A percentile compares a stretch with the other conserved stretches of the same genome.
Evolutionary conservation across 2,797 vertebrate genomes (phyloP).

Genomic region (Labroides dimidiatus): DNA sequence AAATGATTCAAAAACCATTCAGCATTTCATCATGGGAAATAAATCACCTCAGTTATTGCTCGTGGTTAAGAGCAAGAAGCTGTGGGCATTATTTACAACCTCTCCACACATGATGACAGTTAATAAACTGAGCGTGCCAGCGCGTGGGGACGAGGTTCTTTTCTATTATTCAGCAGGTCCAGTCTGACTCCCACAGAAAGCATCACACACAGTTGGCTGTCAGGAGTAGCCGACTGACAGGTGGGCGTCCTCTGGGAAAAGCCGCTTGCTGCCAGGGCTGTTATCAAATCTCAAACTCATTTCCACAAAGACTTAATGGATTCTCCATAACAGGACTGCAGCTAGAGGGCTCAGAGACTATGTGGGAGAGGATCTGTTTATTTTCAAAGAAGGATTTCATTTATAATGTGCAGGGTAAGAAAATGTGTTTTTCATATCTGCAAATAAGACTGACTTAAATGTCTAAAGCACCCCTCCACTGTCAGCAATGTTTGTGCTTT

Average conservation of each 20-base stretch:
- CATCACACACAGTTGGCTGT: constrained; percentile 30
- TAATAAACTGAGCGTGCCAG: constrained; percentile 58
- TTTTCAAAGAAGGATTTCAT: neutral
- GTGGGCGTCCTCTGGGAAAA: constrained; percentile 50
- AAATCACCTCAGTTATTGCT: constrained; percentile 61
- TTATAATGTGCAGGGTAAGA: neutral
- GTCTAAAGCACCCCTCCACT: neutral
- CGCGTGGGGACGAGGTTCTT: constrained; percentile 21
- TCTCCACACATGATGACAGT: constrained; percentile 51
- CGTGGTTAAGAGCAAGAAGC: constrained; percentile 46
- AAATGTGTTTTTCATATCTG: neutral
- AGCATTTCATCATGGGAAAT: constrained; percentile 55
- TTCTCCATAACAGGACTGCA: constrained; percentile 26
- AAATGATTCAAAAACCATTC: constrained; percentile 43
- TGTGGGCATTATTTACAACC: constrained; percentile 60
- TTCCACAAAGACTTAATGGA: constrained; percentile 44
- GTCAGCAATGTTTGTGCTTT: no score
- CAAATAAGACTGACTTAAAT: neutral
- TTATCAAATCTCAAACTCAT: constrained; percentile 57
- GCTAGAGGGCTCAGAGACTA: constrained; percentile 3
- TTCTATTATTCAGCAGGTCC: constrained; percentile 58
- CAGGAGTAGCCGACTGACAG: constrained; percentile 35
- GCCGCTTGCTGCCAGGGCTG: constrained; percentile 30
- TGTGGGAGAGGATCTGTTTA: neutral
- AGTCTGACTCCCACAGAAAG: constrained; percentile 35